Evolutionary conservation across 2,797 vertebrate species (phyloP), one percentile per base, ranked within the genome.

Genomic region (Notoglanidium macrostoma): DNA sequence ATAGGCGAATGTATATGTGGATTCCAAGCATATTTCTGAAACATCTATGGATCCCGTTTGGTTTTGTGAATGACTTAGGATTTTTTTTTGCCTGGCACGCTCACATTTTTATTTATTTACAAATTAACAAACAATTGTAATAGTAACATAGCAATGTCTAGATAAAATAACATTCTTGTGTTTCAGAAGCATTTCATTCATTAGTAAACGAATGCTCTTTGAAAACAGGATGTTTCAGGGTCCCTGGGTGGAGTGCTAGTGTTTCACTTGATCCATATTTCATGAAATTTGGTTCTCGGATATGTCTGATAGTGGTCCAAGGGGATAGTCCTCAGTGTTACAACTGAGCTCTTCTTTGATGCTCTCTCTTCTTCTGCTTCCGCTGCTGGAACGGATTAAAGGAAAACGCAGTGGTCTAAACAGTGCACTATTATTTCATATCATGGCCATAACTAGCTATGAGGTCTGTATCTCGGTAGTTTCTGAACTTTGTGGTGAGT

Each of bases 241-340:
- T 51, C 74, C 76, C 77, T 82, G 79, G 76, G 32, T 85, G 65
- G 88, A 85, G 81, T 81, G 67, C 73, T 88, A 87, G 67, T 81
- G 63, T 89, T 87, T 87, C 65, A 86, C 80, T 84, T 82, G 35
- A 90, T 90, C 83, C 83, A 86, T 89, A 84, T 91, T 91, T 91
- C 59, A 88, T 90, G 83, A 87, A 87, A 85, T 9, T 26, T 68
- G 55, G 84, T 86, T 85, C 65, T 86, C 11, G 59, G 40, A 87
- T 40, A 81, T 81, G 57, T 88, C 67, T 85, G 85, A 89, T 90
- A 86, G 32, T 54, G 40, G 57, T 91, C 83, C 87, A 90, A 82
- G 68, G 83, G 65, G 85, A n/a, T 40, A 63, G 57, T 70, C 49
- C 61, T 78, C 76, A 86, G 87, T 89, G 72, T 85, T 83, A 84